Percentiles rank a stretch among this genome's conserved stretches.
Conservation (phyloP, 2,888 invertebrate species). For the Prosapia bicincta region DNA sequence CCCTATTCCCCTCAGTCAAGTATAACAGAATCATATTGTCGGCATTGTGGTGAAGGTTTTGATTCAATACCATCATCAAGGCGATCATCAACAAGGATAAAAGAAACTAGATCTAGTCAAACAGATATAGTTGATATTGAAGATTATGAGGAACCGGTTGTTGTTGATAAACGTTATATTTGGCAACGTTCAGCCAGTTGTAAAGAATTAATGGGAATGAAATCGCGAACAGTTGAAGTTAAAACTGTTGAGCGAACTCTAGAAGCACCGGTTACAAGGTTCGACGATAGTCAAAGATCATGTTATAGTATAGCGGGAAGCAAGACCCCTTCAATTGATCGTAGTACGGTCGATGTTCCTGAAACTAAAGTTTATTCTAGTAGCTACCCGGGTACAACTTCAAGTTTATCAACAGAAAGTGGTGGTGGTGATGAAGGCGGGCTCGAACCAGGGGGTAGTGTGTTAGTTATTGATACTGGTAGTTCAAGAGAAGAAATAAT, state of each 20-base stretch:
- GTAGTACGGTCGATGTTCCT: slow-evolving; percentile 59
- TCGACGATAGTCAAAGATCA: slow-evolving; percentile 63
- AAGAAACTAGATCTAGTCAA: slow-evolving; percentile 35
- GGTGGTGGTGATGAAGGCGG: slow-evolving; percentile 63
- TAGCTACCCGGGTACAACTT: slow-evolving; percentile 77
- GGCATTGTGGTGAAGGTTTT: slow-evolving; percentile 53
- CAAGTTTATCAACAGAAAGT: slow-evolving; percentile 60
- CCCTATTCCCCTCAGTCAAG: slow-evolving; percentile 38
- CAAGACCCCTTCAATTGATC: slow-evolving; percentile 59
- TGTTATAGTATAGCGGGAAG: slow-evolving; percentile 59
- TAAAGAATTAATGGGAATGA: slow-evolving; percentile 57
- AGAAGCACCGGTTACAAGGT: slow-evolving; percentile 69
- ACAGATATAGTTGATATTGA: slow-evolving; percentile 38
- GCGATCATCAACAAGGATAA: slow-evolving; percentile 18
- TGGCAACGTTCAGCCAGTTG: slow-evolving; percentile 82
- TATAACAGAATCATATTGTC: slow-evolving; percentile 48
- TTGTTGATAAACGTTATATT: slow-evolving; percentile 45
- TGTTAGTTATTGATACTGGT: slow-evolving; percentile 40
- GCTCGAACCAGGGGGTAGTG: slow-evolving; percentile 53
- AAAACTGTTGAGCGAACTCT: slow-evolving; percentile 47
- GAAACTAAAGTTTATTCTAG: slow-evolving; percentile 78
- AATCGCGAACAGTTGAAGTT: slow-evolving; percentile 40
- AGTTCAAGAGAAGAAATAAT: slow-evolving; percentile 40
- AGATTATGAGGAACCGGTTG: slow-evolving; percentile 17
- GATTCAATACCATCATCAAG: slow-evolving; percentile 47